Evolutionary conservation across 2,797 vertebrate species (phyloP), one percentile per base, ranked within the genome.

Genomic region (Geotrypetes seraphini): DNA sequence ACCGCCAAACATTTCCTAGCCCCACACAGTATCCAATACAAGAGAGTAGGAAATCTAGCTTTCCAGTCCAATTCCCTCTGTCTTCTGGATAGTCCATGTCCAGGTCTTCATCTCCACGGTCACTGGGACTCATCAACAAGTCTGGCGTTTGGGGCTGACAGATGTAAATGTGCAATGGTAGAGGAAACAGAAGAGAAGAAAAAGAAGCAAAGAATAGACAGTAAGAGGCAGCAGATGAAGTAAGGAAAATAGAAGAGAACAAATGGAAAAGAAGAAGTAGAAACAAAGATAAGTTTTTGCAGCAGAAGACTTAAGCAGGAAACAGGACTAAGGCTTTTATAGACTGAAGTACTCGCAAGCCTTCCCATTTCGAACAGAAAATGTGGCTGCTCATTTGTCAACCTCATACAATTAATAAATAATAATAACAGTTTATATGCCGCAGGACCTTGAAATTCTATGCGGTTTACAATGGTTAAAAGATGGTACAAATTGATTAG

Each of bases 11-110:
- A 0, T 86, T 85, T 6, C 83, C 83, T 1, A 86, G 52, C 28
- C 83, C 83, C 42, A 86, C 82, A 0, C 83, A 86, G 60, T 86
- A 86, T 20, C 83, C 83, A 0, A 86, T 83, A 55, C 83, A 86
- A 37, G 82, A 85, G 23, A 86, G 68, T 10, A 86, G 69, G 63
- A 86, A 86, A 67, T 86, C 84, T 62, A 84, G 59, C 5, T 82
- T 83, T 27, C 84, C 83, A 0, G 83, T 74, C 84, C 84, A 86
- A 45, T 79, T 85, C 2, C 84, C 84, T 50, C 84, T 62, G 49
- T 84, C 79, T 16, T 73, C 74, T 0, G 74, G 68, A 30, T 75
- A 75, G 37, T 77, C 74, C 1, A 68, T 38, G 3, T 75, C 71
- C 52, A 82, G 34, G 16, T 81, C 80, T 6, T 68, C 71, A 35